Percentiles rank a stretch among this genome's conserved stretches.
phyloP scores from a whole-genome alignment of 2,113 vertebrate genomes.

The Guaruba guarouba region DNA sequence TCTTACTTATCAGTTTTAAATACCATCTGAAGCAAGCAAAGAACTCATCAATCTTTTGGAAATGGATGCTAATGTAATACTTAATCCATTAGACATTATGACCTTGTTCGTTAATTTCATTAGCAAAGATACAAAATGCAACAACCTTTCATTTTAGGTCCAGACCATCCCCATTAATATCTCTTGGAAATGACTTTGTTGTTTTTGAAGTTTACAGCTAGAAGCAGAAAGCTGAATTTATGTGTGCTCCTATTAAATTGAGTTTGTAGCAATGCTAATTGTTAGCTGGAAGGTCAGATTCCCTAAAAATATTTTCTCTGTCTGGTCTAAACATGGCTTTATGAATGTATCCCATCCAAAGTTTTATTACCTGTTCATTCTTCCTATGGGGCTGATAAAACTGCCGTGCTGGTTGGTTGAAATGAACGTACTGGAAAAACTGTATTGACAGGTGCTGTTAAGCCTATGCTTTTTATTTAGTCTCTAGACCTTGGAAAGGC shows the following conservation, averaged over 20 bases:
- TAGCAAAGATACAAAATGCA: slow-evolving; percentile 15
- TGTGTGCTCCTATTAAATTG: neutral
- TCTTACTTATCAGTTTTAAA: neutral
- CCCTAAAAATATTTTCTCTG: neutral
- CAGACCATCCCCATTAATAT: neutral
- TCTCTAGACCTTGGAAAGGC: neutral
- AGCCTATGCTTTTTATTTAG: neutral
- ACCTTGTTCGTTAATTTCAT: slow-evolving; percentile 11
- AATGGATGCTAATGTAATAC: slow-evolving; percentile 46
- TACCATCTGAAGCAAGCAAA: neutral
- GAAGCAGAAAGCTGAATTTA: neutral
- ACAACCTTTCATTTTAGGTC: neutral
- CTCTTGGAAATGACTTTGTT: neutral
- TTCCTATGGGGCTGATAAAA: neutral
- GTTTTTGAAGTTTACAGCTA: neutral
- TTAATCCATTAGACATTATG: slow-evolving; percentile 11
- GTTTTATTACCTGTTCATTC: neutral
- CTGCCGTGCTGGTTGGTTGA: neutral
- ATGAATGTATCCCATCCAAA: neutral
- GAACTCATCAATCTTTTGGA: slow-evolving; percentile 3
- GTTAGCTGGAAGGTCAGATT: neutral
- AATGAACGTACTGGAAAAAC: neutral
- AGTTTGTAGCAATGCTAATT: neutral
- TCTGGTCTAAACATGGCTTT: neutral
- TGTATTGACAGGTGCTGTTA: neutral